phyloP scores from a whole-genome alignment of 2,113 vertebrate species.

The Nematolebias whitei region DNA sequence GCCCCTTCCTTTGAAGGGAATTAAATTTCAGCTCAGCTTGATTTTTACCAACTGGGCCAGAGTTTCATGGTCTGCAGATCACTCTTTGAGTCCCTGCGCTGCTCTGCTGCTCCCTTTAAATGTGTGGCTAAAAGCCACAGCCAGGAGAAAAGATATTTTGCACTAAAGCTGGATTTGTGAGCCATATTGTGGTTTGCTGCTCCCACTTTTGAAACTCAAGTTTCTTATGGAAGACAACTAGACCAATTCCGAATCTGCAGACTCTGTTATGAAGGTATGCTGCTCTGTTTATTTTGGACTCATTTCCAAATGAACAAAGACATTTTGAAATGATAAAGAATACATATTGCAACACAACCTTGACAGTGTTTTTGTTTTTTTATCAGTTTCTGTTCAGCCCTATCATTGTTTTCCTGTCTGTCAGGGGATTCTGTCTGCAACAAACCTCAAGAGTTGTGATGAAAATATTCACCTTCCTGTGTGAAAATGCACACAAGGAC shows the following conservation, averaged over 20 bases:
- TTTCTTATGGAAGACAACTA: background rate
- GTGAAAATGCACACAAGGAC: slow-evolving; percentile 34
- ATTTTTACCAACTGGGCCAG: slow-evolving; percentile 19
- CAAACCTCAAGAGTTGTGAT: background rate
- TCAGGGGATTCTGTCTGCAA: background rate
- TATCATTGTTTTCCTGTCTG: no score
- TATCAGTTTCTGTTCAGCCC: no score
- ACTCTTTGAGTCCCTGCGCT: slow-evolving; percentile 14
- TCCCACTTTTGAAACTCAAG: slow-evolving; percentile 16
- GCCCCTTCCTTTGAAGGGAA: background rate
- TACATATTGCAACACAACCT: no score
- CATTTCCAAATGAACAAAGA: background rate
- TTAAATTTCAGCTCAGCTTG: slow-evolving; percentile 15
- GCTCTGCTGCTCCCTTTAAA: slow-evolving; percentile 18
- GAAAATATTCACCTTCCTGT: slow-evolving; percentile 13
- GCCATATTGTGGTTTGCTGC: slow-evolving; percentile 23
- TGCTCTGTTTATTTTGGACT: slow-evolving; percentile 47
- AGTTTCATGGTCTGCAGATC: slow-evolving; percentile 25
- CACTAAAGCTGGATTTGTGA: slow-evolving; percentile 38
- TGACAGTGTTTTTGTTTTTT: no score
- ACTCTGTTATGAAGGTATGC: slow-evolving; percentile 23
- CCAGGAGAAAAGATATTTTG: slow-evolving; percentile 21
- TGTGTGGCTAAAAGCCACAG: slow-evolving; percentile 23
- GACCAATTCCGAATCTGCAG: background rate
- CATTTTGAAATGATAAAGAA: no score